Conservation (phyloP, 2,113 vertebrate genomes). For the Oceanodroma tethys region DNA sequence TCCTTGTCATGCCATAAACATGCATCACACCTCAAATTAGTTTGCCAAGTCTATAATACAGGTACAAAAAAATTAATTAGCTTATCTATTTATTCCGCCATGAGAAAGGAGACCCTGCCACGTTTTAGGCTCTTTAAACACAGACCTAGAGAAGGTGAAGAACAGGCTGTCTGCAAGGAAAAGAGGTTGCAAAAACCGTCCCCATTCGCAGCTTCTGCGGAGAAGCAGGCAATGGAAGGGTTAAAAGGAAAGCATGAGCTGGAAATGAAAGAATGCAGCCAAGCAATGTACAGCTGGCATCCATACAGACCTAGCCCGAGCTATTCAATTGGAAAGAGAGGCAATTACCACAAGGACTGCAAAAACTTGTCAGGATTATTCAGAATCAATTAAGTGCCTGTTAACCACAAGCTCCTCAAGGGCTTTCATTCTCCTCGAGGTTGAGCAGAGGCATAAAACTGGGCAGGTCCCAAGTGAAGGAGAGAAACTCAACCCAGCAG, state of each 20-base stretch:
- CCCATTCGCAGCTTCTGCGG: rapidly evolving
- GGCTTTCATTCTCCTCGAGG: background rate
- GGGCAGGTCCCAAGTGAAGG: background rate
- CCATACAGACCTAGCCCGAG: background rate
- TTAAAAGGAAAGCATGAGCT: slow-evolving; percentile 14
- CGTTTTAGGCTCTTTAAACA: background rate
- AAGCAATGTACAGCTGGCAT: background rate
- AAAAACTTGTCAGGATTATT: slow-evolving; percentile 35
- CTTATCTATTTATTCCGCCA: background rate
- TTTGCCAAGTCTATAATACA: too few species aligned
- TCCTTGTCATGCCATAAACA: background rate
- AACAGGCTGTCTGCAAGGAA: background rate
- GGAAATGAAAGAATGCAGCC: slow-evolving; percentile 39
- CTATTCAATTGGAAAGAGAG: slow-evolving; percentile 20
- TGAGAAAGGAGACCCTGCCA: rapidly evolving
- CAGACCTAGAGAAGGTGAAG: background rate
- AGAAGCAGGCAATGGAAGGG: background rate
- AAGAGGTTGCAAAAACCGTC: background rate
- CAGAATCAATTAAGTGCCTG: slow-evolving; percentile 24
- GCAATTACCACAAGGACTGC: background rate
- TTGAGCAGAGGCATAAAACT: background rate
- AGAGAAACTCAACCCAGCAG: background rate
- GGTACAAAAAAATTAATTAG: background rate
- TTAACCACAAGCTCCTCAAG: slow-evolving; percentile 6
- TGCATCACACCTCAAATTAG: background rate